Evolutionary conservation across 2,113 vertebrate genomes (phyloP).

Genomic region (Chrysemys picta): DNA sequence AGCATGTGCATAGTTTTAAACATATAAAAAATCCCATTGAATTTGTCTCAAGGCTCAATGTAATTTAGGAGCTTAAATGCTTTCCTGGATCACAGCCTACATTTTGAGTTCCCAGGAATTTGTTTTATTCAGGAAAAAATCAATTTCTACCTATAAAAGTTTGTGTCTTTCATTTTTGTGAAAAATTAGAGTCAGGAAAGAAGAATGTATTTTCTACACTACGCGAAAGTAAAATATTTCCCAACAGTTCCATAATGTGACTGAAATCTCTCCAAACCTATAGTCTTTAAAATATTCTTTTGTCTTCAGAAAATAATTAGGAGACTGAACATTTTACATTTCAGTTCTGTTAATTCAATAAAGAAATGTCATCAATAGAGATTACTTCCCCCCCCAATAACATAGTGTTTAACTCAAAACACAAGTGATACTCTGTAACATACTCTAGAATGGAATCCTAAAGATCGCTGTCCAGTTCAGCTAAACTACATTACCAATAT

Average conservation of each 20-base stretch:
- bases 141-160: background rate
- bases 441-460: background rate
- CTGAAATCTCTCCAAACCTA: background rate
- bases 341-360: conserved; percentile 9
- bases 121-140: background rate
- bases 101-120: background rate
- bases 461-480: background rate
- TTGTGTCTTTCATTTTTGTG: background rate
- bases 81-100: background rate
- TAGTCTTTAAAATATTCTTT: background rate
- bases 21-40: background rate
- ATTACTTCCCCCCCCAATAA: background rate
- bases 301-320: background rate
- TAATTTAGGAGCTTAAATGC: background rate
- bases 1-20: background rate
- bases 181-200: background rate
- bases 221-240: background rate
- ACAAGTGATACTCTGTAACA: conserved; percentile 1
- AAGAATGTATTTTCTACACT: background rate
- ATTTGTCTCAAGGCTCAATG: background rate
- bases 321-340: background rate
- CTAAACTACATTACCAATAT: background rate
- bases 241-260: background rate
- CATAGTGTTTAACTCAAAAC: background rate
- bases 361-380: background rate